phyloP scores from a whole-genome alignment of 2,797 vertebrate species.

The Margarornis squamiger region DNA sequence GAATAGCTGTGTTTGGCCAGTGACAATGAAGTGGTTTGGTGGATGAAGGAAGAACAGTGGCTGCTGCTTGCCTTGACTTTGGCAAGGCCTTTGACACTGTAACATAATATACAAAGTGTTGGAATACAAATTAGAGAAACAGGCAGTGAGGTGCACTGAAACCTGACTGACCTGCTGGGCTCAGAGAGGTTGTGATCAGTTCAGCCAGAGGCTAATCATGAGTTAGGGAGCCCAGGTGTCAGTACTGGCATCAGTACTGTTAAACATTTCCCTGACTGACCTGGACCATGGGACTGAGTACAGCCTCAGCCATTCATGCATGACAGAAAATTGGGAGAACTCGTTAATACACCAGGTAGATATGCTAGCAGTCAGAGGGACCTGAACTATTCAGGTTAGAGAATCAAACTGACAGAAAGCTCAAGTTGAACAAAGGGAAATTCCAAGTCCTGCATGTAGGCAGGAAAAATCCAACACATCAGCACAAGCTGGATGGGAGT shows the following conservation, averaged over 20 bases:
- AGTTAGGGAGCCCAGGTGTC: neutral
- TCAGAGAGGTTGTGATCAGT: neutral
- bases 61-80: neutral
- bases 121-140: neutral
- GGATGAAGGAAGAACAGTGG: neutral
- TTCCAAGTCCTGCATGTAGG: neutral
- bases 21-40: neutral
- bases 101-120: neutral
- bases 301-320: neutral
- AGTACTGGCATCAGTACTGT: neutral
- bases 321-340: neutral
- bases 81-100: neutral
- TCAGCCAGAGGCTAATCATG: neutral
- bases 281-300: neutral
- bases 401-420: neutral
- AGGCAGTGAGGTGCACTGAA: neutral
- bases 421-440: neutral
- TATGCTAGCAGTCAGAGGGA: neutral
- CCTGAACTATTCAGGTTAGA: neutral
- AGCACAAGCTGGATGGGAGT: neutral
- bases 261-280: neutral
- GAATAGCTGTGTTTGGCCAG: neutral
- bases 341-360: accelerated
- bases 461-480: neutral
- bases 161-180: neutral